Percentiles rank a stretch among this genome's conserved stretches.
Conservation (phyloP, 2,797 vertebrate species). For the Dendrocincla fuliginosa region DNA sequence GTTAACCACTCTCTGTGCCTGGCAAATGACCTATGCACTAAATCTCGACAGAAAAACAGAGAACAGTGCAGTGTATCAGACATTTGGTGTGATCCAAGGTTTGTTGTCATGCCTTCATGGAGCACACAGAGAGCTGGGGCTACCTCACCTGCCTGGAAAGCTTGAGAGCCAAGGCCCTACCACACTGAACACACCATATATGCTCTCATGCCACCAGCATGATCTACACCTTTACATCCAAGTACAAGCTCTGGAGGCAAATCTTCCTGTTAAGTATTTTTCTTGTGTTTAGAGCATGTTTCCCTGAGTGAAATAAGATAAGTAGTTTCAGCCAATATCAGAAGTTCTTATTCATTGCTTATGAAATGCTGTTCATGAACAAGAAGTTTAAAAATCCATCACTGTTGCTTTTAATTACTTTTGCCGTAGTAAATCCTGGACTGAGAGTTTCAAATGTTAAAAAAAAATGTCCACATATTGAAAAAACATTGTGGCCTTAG, state of each 20-base stretch:
- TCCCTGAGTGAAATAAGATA: not conserved
- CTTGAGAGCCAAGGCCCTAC: not conserved
- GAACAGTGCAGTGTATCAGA: not conserved
- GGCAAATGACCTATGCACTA: not conserved
- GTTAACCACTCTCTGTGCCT: not conserved
- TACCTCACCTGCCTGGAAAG: not conserved
- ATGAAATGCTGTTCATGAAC: not conserved
- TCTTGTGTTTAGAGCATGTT: not conserved
- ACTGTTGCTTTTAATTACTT: not conserved
- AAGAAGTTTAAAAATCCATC: not conserved
- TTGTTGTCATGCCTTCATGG: not conserved
- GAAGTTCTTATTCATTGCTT: not conserved
- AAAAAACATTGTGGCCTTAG: not conserved
- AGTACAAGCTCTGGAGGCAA: not conserved
- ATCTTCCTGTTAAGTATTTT: not conserved
- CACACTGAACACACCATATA: not conserved
- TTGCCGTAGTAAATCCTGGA: not conserved
- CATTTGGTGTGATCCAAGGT: not conserved
- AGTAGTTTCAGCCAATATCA: slow-evolving; percentile 1
- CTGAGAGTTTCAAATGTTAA: not conserved
- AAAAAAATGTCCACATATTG: not conserved
- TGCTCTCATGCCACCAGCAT: not conserved
- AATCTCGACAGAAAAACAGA: not conserved
- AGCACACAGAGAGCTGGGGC: not conserved
- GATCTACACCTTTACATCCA: not conserved